Evolutionary conservation across 2,797 vertebrate species (phyloP).

Genomic region (Antrozous pallidus): DNA sequence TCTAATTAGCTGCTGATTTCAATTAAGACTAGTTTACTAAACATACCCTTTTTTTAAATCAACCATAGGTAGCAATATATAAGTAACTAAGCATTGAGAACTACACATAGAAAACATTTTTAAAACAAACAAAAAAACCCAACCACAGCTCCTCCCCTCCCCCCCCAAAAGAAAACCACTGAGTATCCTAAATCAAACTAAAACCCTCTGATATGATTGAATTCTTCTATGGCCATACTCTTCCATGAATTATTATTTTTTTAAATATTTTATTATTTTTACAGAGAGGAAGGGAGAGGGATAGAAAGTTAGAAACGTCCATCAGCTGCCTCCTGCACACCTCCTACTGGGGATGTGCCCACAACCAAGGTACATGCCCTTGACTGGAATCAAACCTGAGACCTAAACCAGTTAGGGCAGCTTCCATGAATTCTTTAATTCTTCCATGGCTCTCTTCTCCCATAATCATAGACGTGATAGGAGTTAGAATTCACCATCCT

Average conservation of each 20-base stretch:
- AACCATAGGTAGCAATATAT: not conserved
- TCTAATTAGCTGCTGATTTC: not conserved
- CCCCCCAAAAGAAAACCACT: not conserved
- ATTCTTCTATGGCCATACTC: not conserved
- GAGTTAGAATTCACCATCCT: not conserved
- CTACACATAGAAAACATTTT: not conserved
- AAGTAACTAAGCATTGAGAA: not conserved
- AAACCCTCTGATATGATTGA: not conserved
- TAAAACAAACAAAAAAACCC: not conserved
- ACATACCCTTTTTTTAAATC: not conserved
- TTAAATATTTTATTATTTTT: too few species aligned
- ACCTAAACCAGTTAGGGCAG: too few species aligned
- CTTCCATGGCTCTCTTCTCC: not conserved
- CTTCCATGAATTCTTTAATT: not conserved
- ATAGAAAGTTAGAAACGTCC: too few species aligned
- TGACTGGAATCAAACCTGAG: too few species aligned
- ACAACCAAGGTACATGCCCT: too few species aligned
- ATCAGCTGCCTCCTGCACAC: too few species aligned
- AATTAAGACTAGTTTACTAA: not conserved
- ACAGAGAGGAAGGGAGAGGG: too few species aligned
- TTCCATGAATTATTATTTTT: not conserved
- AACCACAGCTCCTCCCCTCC: too few species aligned
- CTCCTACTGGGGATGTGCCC: too few species aligned
- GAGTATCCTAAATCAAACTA: conserved; percentile 38
- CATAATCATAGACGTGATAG: not conserved